Evolutionary conservation across 2,888 invertebrate species (phyloP), one percentile per base, ranked within the genome.

Genomic region (Eristalis arbustorum): DNA sequence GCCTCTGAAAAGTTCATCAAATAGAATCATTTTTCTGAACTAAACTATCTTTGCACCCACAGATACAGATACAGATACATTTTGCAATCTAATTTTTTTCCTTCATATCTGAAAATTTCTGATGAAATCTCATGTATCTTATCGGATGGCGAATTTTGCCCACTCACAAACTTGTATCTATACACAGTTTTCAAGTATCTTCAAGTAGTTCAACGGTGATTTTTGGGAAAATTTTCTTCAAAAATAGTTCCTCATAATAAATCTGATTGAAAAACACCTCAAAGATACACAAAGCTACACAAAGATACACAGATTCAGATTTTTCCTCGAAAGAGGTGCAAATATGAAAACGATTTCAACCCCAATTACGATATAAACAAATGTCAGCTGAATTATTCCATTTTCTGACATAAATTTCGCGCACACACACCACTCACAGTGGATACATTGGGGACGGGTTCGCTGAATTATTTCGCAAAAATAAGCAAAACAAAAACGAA

Each of bases 301-400:
- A 68, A 34, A 68, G 57, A 31, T 57, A 68, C 67, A 67, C 31
- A 11, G 22, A 61, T 18, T 59, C 49, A 49, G 49, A 1, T 59
- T 25, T 13, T 25, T 25, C n/a, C n/a, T n/a, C n/a, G n/a, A n/a
- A n/a, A n/a, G 10, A 25, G 23, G 25, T 13, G 13, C 6, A 25
- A 25, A 23, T 25, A 6, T 6, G 1, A 23, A 59, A 76, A 61
- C 75, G 61, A 31, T 59, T 76, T 76, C 34, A 6, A 31, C 63
- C 34, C n/a, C 34, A 22, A n/a, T 14, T 14, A 28, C 59, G 67
- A 61, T 18, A 68, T 68, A 61, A 67, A 77, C 64, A 71, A 63
- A 71, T 63, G 68, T 40, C 77, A 77, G 64, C 56, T 57, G 77
- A 64, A 77, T 57, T 28, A 64, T 31, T 62, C 14, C 23, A 56